A percentile compares a stretch with the other conserved stretches of the same genome.
Conservation (phyloP, 2,113 vertebrate species). For the Neodon shergylaensis region DNA sequence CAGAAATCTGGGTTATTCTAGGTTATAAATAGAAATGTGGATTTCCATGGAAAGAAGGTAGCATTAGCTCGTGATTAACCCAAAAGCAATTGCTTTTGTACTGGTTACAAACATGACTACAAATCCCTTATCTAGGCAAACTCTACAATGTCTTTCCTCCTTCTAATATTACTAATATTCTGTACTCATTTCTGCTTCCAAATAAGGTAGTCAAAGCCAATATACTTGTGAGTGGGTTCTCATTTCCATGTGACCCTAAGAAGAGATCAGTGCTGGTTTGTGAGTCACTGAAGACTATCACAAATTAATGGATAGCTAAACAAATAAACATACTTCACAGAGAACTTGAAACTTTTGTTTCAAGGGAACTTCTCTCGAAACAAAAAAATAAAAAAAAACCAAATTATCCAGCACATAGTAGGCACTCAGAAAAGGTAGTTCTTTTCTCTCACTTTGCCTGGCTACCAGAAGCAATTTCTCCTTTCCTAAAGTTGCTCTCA, state of each 20-base stretch:
- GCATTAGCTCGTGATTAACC: neutral
- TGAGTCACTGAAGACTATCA: neutral
- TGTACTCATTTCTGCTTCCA: neutral
- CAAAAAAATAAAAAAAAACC: constrained; percentile 21
- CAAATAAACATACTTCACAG: too few relatives aligned
- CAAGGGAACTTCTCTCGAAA: constrained; percentile 6
- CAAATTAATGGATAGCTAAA: neutral
- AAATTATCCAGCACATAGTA: constrained; percentile 16
- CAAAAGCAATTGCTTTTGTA: neutral
- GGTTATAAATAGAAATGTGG: constrained; percentile 27
- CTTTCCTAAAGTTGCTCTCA: constrained; percentile 45
- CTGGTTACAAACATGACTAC: neutral
- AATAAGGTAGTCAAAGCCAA: neutral
- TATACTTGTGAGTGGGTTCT: neutral
- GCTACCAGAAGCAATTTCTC: constrained; percentile 46
- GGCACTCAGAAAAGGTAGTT: constrained; percentile 32
- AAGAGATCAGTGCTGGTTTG: neutral
- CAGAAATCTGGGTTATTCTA: constrained; percentile 21
- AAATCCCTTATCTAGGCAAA: constrained; percentile 40
- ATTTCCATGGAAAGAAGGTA: neutral
- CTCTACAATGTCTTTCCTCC: neutral
- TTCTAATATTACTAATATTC: neutral
- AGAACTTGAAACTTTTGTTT: neutral
- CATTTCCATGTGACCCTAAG: neutral
- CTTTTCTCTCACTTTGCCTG: constrained; percentile 34